Evolutionary conservation across 2,888 invertebrate genomes (phyloP), one percentile per base, ranked within the genome.

Genomic region (Blastobasis adustella): DNA sequence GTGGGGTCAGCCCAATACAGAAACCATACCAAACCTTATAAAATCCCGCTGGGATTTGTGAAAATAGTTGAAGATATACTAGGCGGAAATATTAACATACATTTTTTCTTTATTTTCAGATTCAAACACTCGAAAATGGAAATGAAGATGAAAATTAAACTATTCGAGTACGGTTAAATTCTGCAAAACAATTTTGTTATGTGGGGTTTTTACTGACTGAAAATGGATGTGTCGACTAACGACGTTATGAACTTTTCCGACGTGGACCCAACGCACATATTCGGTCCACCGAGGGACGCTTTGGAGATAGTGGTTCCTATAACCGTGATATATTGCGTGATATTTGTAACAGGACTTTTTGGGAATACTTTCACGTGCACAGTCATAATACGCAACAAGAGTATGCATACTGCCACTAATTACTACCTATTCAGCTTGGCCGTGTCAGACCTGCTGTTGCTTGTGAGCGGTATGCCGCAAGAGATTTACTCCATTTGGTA

Each of bases 391-490:
- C 90, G 92, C 57, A 96, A 96, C 78, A 93, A 93, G 62, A 93
- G 93, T 58, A 94, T 96, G 94, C 95, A 95, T 66, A 93, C 94
- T 10, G 93, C 93, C 4, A 94, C 94, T 6, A 94, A 94, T 67
- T 94, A 93, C 70, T 96, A 96, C 72, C 86, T 96, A 52, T 96
- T 96, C 81, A 95, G 94, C 73, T 82, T 96, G 71, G 95, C 96
- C 5, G 90, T 96, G 56, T 96, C 96, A 3, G 96, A 96, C 76
- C 89, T 96, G 42, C 82, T 96, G 37, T 83, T 96, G 10, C 82
- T 96, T 10, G 77, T 95, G 0, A 91, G 94, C 56, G 96, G 96
- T 0, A 91, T 96, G 66, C 96, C 96, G 0, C 93, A 93, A 60
- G 96, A 96, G 88, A 92, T 95, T 75, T 93, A 94, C 72, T 90